Percentiles rank a stretch among this genome's conserved stretches.
Conservation (phyloP, 2,797 vertebrate species). For the Tapera naevia region DNA sequence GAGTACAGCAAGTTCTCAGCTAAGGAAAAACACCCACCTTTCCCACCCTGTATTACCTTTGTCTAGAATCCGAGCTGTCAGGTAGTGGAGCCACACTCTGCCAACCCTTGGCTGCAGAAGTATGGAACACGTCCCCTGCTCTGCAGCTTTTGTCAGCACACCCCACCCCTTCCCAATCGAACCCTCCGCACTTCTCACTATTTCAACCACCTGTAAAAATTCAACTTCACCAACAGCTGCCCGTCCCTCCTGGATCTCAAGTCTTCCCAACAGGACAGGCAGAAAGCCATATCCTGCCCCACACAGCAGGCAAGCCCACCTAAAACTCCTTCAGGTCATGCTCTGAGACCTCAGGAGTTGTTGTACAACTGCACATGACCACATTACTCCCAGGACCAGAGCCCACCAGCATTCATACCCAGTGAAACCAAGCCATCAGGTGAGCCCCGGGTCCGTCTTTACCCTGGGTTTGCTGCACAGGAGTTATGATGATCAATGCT, state of each 20-base stretch:
- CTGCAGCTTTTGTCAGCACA: background rate
- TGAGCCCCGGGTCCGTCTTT: background rate
- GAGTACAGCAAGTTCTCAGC: background rate
- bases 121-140: background rate
- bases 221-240: background rate
- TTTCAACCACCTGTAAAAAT: background rate
- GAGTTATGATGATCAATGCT: background rate
- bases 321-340: background rate
- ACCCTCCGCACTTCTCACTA: background rate
- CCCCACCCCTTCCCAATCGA: background rate
- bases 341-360: background rate
- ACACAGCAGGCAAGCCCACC: background rate
- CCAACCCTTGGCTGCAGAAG: background rate
- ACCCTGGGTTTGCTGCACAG: background rate
- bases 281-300: background rate
- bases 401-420: background rate
- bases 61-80: background rate
- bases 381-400: background rate
- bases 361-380: fast-evolving
- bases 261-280: background rate
- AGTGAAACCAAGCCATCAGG: background rate
- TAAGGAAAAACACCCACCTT: background rate
- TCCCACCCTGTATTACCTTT: background rate
- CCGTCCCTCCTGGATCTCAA: background rate
- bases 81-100: background rate